Conservation (phyloP, 1,140 invertebrate genomes). For the Cheumatopsyche charites region DNA sequence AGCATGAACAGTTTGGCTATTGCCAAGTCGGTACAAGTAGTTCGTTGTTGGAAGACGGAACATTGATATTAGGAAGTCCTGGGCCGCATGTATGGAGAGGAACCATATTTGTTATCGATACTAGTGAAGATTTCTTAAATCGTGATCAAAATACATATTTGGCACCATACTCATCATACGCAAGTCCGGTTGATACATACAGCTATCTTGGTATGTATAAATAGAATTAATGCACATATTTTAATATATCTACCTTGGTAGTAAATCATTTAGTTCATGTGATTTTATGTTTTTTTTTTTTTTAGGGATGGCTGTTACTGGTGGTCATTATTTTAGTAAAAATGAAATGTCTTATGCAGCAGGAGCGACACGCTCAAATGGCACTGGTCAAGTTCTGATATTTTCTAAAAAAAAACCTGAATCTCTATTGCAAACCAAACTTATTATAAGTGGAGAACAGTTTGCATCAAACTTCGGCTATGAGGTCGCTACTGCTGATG, state of each 20-base stretch:
- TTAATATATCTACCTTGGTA: slow-evolving; percentile 19
- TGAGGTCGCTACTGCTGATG: slow-evolving; percentile 80
- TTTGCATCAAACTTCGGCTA: slow-evolving; percentile 91
- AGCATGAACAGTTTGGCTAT: slow-evolving; percentile 86
- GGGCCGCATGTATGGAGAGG: slow-evolving; percentile 89
- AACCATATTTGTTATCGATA: slow-evolving; percentile 80
- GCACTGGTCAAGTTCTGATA: slow-evolving; percentile 85
- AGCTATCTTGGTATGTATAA: slow-evolving; percentile 78
- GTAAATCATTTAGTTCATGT: background rate
- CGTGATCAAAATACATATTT: slow-evolving; percentile 81
- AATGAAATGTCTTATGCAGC: slow-evolving; percentile 74
- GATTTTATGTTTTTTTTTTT: slow-evolving; percentile 12
- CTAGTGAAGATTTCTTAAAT: slow-evolving; percentile 74
- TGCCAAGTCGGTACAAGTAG: slow-evolving; percentile 93
- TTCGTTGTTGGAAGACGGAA: slow-evolving; percentile 77
- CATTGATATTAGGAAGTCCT: slow-evolving; percentile 82
- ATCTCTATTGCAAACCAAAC: slow-evolving; percentile 65
- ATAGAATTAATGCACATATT: slow-evolving; percentile 26
- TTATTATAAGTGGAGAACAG: slow-evolving; percentile 80
- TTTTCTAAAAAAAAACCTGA: slow-evolving; percentile 60
- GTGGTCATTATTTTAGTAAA: slow-evolving; percentile 77
- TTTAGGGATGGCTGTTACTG: slow-evolving; percentile 84
- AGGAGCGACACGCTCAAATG: slow-evolving; percentile 84
- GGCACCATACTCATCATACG: slow-evolving; percentile 69
- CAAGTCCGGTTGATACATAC: slow-evolving; percentile 83